phyloP scores from a whole-genome alignment of 2,888 invertebrate species.

The Drosophila bunnanda region DNA sequence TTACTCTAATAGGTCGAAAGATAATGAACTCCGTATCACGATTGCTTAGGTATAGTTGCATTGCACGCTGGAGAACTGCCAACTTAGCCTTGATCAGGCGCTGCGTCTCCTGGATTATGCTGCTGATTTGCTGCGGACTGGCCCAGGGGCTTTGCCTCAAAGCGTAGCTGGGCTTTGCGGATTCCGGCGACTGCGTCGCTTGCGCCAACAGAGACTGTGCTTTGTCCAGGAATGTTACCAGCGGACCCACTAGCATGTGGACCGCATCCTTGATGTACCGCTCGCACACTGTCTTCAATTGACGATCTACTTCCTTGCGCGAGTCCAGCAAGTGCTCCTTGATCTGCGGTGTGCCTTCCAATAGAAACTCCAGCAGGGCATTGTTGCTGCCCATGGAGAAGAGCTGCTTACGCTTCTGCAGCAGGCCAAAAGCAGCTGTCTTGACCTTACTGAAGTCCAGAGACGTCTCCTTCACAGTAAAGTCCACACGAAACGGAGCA shows the following conservation, averaged over 20 bases:
- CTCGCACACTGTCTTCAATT: slow-evolving; percentile 95
- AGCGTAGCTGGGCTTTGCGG: slow-evolving; percentile 74
- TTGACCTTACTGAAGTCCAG: slow-evolving; percentile 97
- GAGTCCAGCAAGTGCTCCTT: slow-evolving; percentile 97
- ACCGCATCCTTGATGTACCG: slow-evolving; percentile 93
- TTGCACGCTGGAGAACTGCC: slow-evolving; percentile 92
- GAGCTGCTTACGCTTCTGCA: slow-evolving; percentile 92
- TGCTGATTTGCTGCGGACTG: slow-evolving; percentile 89
- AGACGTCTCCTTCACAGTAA: slow-evolving; percentile 95
- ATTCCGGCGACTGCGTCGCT: slow-evolving; percentile 41
- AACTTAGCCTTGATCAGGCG: slow-evolving; percentile 92
- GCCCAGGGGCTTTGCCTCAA: slow-evolving; percentile 88
- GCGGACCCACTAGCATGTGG: slow-evolving; percentile 89
- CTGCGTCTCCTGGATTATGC: slow-evolving; percentile 91
- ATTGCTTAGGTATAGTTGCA: slow-evolving; percentile 98
- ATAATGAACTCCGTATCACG: slow-evolving; percentile 98
- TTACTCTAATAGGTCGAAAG: slow-evolving; percentile 95
- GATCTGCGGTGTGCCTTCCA: slow-evolving; percentile 97
- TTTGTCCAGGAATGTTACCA: slow-evolving; percentile 90
- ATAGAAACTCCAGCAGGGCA: slow-evolving; percentile 94
- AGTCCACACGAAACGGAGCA: slow-evolving; percentile 98
- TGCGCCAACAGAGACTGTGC: slow-evolving; percentile 85
- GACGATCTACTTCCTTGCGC: slow-evolving; percentile 97
- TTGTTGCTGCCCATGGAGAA: slow-evolving; percentile 95
- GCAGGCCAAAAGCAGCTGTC: slow-evolving; percentile 91